A percentile compares a stretch with the other conserved stretches of the same genome.
phyloP scores from a whole-genome alignment of 2,113 vertebrate genomes.

The Felis chaus region DNA sequence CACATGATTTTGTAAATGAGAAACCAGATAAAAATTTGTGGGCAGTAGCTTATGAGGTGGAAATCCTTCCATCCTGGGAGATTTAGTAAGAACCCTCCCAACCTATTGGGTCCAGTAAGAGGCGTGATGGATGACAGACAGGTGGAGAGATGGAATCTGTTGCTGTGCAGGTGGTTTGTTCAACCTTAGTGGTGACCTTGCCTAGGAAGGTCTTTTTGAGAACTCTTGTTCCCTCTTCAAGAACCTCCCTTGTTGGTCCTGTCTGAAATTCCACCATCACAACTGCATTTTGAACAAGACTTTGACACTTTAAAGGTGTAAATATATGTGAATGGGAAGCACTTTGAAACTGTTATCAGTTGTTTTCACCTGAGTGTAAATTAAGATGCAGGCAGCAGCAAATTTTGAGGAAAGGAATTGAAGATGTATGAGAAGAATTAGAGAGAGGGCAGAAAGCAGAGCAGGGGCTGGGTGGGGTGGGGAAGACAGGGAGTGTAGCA shows the following conservation, averaged over 20 bases:
- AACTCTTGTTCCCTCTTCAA: background rate
- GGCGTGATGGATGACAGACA: background rate
- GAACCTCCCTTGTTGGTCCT: background rate
- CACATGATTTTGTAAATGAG: background rate
- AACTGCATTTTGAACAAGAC: constrained; percentile 5
- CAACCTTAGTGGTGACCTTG: background rate
- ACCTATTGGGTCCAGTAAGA: background rate
- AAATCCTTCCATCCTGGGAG: background rate
- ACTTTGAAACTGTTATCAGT: background rate
- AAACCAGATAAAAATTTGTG: background rate
- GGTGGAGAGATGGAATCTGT: background rate
- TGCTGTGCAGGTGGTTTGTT: background rate
- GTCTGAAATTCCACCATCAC: background rate
- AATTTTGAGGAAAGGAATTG: background rate
- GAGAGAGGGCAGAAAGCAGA: background rate
- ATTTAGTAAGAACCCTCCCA: background rate
- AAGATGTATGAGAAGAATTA: background rate
- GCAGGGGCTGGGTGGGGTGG: background rate
- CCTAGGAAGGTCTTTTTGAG: background rate
- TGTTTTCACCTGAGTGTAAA: background rate
- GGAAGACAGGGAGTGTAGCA: background rate
- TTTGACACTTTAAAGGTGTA: background rate
- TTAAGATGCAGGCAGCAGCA: background rate
- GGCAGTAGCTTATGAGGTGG: background rate
- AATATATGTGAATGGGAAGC: background rate